These are phyloP conservation scores for Riparia riparia DNA, from an alignment of 2,113 vertebrate species.

Conservation along the genomic window DNA sequence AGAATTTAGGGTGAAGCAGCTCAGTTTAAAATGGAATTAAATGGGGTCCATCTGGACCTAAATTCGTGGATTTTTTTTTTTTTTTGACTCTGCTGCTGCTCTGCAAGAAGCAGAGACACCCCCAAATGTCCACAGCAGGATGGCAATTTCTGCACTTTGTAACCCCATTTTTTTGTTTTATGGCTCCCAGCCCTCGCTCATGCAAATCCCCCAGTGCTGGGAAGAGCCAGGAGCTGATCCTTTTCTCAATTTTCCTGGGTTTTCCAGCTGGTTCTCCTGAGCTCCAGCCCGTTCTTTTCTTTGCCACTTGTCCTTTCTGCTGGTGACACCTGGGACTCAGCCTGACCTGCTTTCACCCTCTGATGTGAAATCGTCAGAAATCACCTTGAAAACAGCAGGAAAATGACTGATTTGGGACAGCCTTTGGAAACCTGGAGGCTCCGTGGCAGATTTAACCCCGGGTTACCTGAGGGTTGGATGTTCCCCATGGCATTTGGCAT, in stretches of 20 bases:
- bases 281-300: background rate
- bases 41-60: background rate
- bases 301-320: background rate
- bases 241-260: background rate
- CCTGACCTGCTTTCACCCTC: background rate
- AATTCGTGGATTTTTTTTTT: background rate
- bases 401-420: background rate
- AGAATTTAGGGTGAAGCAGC: background rate
- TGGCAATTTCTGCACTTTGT: background rate
- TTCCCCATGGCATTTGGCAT: background rate
- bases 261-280: background rate
- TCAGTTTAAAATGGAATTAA: background rate
- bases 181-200: fast-evolving
- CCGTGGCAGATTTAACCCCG: background rate
- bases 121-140: fast-evolving
- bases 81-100: background rate
- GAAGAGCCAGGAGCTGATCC: background rate
- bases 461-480: background rate
- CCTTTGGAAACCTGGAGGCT: background rate
- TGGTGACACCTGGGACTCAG: background rate
- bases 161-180: background rate
- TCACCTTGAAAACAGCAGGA: background rate
- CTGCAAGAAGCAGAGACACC: background rate
- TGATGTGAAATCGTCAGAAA: background rate
- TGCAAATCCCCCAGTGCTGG: background rate